phyloP scores from a whole-genome alignment of 2,888 invertebrate genomes.

The Gibbula magus region DNA sequence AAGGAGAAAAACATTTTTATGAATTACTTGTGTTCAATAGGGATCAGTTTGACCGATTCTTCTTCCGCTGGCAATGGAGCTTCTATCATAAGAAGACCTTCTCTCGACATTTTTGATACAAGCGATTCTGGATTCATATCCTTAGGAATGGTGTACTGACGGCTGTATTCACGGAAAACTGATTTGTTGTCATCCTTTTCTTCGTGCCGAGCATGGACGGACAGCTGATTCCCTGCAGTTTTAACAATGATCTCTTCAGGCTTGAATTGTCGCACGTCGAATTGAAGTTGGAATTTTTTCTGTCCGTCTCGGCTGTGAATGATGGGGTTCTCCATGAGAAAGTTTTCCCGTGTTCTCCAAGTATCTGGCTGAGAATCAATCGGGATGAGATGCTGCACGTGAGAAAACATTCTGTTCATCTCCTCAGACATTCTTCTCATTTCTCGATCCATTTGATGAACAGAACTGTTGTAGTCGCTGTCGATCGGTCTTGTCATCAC shows the following conservation, averaged over 20 bases:
- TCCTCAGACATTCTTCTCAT: conserved; percentile 46
- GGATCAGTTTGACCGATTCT: conserved; percentile 85
- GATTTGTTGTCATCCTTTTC: conserved; percentile 97
- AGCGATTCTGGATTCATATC: conserved; percentile 97
- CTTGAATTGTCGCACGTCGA: conserved; percentile 97
- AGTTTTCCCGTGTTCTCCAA: conserved; percentile 52
- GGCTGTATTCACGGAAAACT: conserved; percentile 97
- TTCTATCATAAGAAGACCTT: conserved; percentile 96
- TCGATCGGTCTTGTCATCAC: not conserved
- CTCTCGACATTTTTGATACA: conserved; percentile 95
- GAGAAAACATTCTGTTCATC: conserved; percentile 43
- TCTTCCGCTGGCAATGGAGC: conserved; percentile 94
- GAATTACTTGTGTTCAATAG: conserved; percentile 78
- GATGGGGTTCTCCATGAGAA: conserved; percentile 64
- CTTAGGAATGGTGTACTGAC: conserved; percentile 96
- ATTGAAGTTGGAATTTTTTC: conserved; percentile 89
- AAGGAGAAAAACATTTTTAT: not conserved
- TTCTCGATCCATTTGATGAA: conserved; percentile 37
- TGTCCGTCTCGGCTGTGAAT: conserved; percentile 82
- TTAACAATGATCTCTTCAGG: conserved; percentile 97
- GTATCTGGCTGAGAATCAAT: conserved; percentile 58
- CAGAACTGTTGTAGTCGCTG: not conserved
- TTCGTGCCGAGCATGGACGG: conserved; percentile 96
- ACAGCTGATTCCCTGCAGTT: conserved; percentile 96
- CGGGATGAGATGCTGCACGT: conserved; percentile 33